Evolutionary conservation across 2,888 invertebrate species (phyloP).

Genomic region (Luperina nickerlii): DNA sequence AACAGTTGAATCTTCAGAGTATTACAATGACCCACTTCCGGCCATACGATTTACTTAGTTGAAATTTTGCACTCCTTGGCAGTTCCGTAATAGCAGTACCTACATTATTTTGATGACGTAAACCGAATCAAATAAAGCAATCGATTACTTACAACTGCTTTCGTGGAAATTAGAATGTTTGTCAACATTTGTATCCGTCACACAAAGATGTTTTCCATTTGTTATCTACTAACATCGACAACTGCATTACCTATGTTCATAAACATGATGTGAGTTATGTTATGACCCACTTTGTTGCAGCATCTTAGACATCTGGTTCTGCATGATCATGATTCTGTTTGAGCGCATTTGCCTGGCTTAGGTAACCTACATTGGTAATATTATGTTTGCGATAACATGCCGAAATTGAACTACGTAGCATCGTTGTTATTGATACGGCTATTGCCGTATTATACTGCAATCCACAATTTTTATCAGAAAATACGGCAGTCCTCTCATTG

Average conservation of each 20-base stretch:
- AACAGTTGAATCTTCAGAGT: not conserved
- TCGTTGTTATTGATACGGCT: no score
- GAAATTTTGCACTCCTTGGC: not conserved
- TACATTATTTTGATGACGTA: not conserved
- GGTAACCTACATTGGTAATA: not conserved
- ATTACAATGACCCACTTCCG: not conserved
- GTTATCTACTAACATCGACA: not conserved
- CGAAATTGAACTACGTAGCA: not conserved
- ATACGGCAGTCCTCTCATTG: no score
- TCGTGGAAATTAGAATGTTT: conserved; percentile 24
- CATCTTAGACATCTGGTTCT: not conserved
- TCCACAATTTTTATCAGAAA: no score
- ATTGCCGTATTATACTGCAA: no score
- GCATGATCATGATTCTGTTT: not conserved
- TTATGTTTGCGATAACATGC: not conserved
- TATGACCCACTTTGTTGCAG: not conserved
- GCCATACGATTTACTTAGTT: not conserved
- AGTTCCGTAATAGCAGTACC: not conserved
- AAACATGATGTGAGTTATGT: not conserved
- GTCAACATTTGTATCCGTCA: conserved; percentile 28
- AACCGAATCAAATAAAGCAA: not conserved
- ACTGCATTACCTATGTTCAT: not conserved
- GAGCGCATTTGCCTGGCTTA: not conserved
- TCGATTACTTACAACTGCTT: not conserved
- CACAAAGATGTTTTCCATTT: conserved; percentile 30